Percentiles rank a stretch among this genome's conserved stretches.
These are phyloP conservation scores for Horisme vitalbata DNA, from an alignment of 2,888 invertebrate genomes.

Conservation along the genomic window DNA sequence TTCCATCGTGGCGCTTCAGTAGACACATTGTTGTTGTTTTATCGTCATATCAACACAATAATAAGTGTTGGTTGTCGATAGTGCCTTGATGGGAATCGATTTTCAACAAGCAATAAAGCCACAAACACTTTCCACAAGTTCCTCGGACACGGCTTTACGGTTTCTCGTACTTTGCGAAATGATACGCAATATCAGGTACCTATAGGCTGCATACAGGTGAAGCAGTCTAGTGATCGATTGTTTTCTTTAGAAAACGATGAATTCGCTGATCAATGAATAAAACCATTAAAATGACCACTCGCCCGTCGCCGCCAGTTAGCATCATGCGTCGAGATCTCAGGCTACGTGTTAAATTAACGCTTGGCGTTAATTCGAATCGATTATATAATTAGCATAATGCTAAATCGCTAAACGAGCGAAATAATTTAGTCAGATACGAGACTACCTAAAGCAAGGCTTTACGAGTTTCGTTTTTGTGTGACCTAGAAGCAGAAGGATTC, in stretches of 20 bases:
- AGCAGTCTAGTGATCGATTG: neutral
- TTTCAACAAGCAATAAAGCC: slow-evolving; percentile 8
- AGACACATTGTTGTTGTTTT: slow-evolving; percentile 8
- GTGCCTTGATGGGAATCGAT: slow-evolving; percentile 21
- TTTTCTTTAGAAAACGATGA: neutral
- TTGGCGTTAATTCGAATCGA: slow-evolving; percentile 4
- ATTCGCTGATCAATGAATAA: neutral
- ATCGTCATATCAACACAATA: slow-evolving; percentile 1
- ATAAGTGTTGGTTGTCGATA: slow-evolving; percentile 14
- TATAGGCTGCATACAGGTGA: neutral
- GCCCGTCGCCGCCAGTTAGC: neutral
- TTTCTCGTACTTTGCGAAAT: neutral
- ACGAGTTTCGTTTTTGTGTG: slow-evolving; percentile 25
- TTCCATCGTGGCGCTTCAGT: slow-evolving; percentile 36
- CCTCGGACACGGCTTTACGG: neutral
- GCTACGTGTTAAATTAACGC: slow-evolving; percentile 4
- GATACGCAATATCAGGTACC: neutral
- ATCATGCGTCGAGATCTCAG: slow-evolving; percentile 1
- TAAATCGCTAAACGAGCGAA: slow-evolving; percentile 10
- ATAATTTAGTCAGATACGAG: slow-evolving; percentile 5
- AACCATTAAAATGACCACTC: slow-evolving; percentile 5
- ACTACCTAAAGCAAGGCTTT: slow-evolving; percentile 9
- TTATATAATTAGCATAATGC: slow-evolving; percentile 13
- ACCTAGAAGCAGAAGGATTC: slow-evolving; percentile 40
- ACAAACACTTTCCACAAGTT: neutral